Conservation (phyloP, 1,140 invertebrate genomes). For the Drosophila rhopaloa region DNA sequence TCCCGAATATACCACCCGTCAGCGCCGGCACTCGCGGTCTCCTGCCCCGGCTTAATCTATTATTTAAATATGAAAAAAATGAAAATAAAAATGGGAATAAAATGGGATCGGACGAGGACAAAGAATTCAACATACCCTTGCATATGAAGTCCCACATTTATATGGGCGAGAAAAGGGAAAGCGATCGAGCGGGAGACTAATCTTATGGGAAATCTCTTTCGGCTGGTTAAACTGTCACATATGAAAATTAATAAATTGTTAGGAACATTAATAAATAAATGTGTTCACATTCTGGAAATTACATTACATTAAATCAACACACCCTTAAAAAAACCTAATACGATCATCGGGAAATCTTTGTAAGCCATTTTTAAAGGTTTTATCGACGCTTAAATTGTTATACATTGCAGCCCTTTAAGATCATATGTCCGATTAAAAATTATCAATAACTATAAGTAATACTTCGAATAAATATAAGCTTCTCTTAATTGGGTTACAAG, state of each 20-base stretch:
- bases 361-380: neutral
- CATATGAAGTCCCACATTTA: neutral
- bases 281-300: constrained; percentile 3
- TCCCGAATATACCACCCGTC: constrained; percentile 50
- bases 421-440: neutral
- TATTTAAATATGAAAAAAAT: constrained; percentile 81
- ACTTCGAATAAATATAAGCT: too few relatives aligned
- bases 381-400: too few relatives aligned
- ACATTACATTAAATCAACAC: too few relatives aligned
- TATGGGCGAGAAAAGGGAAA: neutral
- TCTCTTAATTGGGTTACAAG: neutral
- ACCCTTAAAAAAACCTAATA: too few relatives aligned
- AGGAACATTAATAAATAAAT: constrained; percentile 1
- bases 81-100: constrained; percentile 72
- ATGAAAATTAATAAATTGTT: constrained; percentile 10
- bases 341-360: neutral
- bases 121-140: constrained; percentile 51
- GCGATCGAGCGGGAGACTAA: constrained; percentile 6
- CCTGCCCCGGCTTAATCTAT: constrained; percentile 72
- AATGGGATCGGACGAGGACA: constrained; percentile 34
- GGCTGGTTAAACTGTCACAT: constrained; percentile 1
- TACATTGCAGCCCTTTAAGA: neutral
- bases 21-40: constrained; percentile 18
- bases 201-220: constrained; percentile 12
- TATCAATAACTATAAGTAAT: neutral